Evolutionary conservation across 92 coral and sea anemone species (phyloP).

Genomic region (Micromussa lordhowensis): DNA sequence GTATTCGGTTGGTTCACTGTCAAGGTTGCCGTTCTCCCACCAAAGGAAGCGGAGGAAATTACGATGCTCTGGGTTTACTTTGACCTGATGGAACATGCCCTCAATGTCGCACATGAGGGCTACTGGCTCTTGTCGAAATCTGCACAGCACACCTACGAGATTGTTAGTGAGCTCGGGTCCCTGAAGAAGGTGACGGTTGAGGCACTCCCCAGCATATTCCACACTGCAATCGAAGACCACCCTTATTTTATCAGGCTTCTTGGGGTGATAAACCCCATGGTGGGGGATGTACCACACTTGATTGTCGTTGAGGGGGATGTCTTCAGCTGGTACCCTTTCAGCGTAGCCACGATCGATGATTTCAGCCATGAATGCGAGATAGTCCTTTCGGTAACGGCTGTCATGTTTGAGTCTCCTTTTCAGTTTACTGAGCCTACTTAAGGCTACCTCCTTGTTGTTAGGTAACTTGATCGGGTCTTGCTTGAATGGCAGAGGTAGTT

Average conservation of each 20-base stretch:
- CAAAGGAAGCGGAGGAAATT: slow-evolving; percentile 29
- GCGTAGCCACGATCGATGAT: slow-evolving; percentile 45
- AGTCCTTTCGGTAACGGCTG: slow-evolving; percentile 17
- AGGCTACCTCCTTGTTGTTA: slow-evolving; percentile 3
- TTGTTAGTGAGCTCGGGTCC: slow-evolving; percentile 32
- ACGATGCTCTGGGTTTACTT: slow-evolving; percentile 14
- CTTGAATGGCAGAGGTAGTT: too few relatives aligned
- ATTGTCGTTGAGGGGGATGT: not conserved
- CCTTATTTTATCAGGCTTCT: slow-evolving; percentile 39
- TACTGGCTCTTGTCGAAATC: slow-evolving; percentile 4
- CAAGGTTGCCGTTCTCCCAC: slow-evolving; percentile 35
- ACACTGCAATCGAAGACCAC: too few relatives aligned
- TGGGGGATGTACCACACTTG: slow-evolving; percentile 39
- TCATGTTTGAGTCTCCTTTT: slow-evolving; percentile 15
- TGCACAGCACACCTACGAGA: slow-evolving; percentile 10
- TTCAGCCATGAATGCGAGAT: slow-evolving; percentile 25
- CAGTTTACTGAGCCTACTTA: slow-evolving; percentile 24
- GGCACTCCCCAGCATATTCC: slow-evolving; percentile 3
- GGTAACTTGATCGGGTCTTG: slow-evolving; percentile 27
- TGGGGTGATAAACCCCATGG: slow-evolving; percentile 42
- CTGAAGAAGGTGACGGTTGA: slow-evolving; percentile 29
- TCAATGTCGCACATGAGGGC: too few relatives aligned
- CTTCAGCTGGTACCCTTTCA: slow-evolving; percentile 24
- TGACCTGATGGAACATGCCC: slow-evolving; percentile 30
- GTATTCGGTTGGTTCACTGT: too few relatives aligned